Conservation (phyloP, 2,888 invertebrate species). For the Thecocarcelia acutangulata region DNA sequence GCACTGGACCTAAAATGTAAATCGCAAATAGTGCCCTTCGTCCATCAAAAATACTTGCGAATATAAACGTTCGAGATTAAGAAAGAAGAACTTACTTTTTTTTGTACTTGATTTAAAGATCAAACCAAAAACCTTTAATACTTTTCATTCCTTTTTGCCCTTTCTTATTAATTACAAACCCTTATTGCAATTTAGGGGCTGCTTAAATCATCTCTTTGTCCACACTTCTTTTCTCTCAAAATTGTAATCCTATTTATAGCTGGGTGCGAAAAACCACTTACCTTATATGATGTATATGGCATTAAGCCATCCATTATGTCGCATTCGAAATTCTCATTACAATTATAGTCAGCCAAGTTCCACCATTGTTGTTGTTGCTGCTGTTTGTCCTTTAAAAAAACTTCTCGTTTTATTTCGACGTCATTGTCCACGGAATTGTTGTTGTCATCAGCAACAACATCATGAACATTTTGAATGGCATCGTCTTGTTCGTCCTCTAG, state of each 20-base stretch:
- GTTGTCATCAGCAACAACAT: constrained; percentile 87
- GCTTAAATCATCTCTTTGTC: background rate
- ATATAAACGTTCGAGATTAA: no score
- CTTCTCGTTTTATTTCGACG: constrained; percentile 77
- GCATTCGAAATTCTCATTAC: constrained; percentile 85
- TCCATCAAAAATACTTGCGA: no score
- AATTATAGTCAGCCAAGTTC: constrained; percentile 83
- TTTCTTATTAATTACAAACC: no score
- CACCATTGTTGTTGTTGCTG: constrained; percentile 85
- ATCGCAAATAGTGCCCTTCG: no score
- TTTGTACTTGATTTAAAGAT: no score
- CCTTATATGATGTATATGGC: constrained; percentile 94
- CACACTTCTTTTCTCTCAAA: background rate
- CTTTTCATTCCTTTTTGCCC: no score
- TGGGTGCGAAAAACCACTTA: constrained; percentile 79
- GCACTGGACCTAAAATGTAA: no score
- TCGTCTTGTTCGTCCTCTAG: constrained; percentile 32
- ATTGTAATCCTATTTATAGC: background rate
- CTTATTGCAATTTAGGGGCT: background rate
- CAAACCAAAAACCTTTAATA: no score
- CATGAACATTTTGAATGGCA: constrained; percentile 82
- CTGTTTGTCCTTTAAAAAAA: background rate
- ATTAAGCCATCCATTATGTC: constrained; percentile 88
- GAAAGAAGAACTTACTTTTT: no score
- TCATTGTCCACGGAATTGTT: constrained; percentile 83